Conservation (phyloP, 1,140 invertebrate genomes). For the Pseudomyrmex cubaensis region DNA sequence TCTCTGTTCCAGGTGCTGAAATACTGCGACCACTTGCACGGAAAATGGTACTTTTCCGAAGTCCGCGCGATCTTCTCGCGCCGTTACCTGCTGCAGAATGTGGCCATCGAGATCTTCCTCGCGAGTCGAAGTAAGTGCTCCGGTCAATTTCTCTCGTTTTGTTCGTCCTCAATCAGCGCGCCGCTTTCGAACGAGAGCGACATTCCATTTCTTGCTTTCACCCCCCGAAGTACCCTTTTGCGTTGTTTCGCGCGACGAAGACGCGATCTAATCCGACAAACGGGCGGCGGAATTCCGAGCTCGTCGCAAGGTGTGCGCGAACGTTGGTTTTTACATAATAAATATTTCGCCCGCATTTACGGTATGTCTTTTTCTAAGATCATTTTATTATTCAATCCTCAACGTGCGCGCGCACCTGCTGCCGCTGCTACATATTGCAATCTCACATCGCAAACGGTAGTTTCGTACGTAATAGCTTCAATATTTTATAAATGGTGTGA, state of each 20-base stretch:
- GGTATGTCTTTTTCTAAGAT: constrained; percentile 77
- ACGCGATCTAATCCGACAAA: constrained; percentile 74
- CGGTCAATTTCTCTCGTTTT: constrained; percentile 51
- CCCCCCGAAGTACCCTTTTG: constrained; percentile 59
- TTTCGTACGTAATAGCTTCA: not conserved
- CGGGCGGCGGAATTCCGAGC: constrained; percentile 78
- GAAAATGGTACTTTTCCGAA: constrained; percentile 99
- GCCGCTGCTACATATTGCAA: not conserved
- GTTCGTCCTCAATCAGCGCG: constrained; percentile 53
- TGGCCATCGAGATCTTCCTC: constrained; percentile 99
- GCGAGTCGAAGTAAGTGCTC: constrained; percentile 97
- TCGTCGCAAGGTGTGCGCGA: constrained; percentile 79
- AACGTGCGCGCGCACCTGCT: constrained; percentile 45
- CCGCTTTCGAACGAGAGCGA: constrained; percentile 18
- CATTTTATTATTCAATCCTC: constrained; percentile 75
- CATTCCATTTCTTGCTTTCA: constrained; percentile 78
- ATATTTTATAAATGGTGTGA: no score
- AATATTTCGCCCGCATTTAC: constrained; percentile 80
- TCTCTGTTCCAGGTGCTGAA: constrained; percentile 92
- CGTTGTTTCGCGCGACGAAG: constrained; percentile 80
- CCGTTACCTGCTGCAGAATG: constrained; percentile 97
- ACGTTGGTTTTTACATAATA: constrained; percentile 80
- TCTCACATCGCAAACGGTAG: not conserved
- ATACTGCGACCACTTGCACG: constrained; percentile 98
- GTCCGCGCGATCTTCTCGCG: constrained; percentile 99